Evolutionary conservation across 1,140 invertebrate genomes (phyloP), one percentile per base, ranked within the genome.

Genomic region (Brachionus sp.): DNA sequence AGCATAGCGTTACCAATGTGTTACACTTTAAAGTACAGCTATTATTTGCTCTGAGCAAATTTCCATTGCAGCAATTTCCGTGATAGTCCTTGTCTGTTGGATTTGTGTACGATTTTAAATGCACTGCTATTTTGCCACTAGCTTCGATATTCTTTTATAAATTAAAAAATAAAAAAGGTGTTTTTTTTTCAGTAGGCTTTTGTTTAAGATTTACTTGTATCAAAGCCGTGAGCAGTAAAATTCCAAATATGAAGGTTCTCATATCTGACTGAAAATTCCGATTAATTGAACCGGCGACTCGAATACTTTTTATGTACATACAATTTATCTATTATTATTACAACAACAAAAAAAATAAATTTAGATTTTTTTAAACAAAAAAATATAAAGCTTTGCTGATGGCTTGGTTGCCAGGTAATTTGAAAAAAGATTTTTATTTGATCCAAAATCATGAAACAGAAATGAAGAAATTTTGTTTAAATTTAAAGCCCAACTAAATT

Each of bases 101-200:
- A 29, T 80, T 80, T 44, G 77, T 42, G 25, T 62, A 80, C 7
- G 77, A 80, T 19, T 33, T 57, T 5, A 80, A 42, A 42, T 80
- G 77, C 35, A 80, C 77, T 23, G 77, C 77, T 66, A 80, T 66
- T 80, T 80, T 80, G 23, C 77, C 77, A 80, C 77, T 80, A 1
- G 46, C 50, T 57, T 66, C 62, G n/a, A 57, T 66, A 33, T 42
- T 57, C 77, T 80, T 33, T 29, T 6, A 16, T 42, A 6, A 29
- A 57, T 1, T 2, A 64, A 64, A 25, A 12, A 33, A 25, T 1
- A 7, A 10, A 16, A 2, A 35, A 13, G 1, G 25, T 68, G 35
- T 4, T 29, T 9, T 68, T 68, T 35, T 35, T 33, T n/a, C 6
- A 68, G 35, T 68, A n/a, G 9, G n/a, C 13, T 3, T 23, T 23